phyloP scores from a whole-genome alignment of 2,888 invertebrate genomes.

The Arenicola marina region DNA sequence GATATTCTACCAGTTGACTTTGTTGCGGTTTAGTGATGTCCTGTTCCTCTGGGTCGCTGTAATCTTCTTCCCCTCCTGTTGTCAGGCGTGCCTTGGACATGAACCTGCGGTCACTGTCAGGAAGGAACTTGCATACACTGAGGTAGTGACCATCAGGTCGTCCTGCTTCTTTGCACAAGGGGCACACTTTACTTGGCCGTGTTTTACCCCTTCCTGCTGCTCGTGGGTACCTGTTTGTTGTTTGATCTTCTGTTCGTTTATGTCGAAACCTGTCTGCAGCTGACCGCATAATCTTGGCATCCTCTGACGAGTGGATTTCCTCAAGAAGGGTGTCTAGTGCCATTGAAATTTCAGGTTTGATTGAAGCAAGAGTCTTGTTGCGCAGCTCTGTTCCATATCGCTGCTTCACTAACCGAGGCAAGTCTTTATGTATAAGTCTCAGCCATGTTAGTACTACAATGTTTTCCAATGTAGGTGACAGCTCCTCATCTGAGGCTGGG shows the following conservation, averaged over 20 bases:
- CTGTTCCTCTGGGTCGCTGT: too few species aligned
- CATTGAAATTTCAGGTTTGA: constrained; percentile 34
- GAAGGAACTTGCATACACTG: constrained; percentile 29
- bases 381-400: constrained; percentile 33
- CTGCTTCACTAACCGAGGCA: constrained; percentile 33
- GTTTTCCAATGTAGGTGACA: constrained; percentile 34
- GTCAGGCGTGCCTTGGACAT: constrained; percentile 23
- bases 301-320: constrained; percentile 22
- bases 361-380: constrained; percentile 30
- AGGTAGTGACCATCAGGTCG: constrained; percentile 26
- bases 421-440: constrained; percentile 17
- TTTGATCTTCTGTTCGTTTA: neutral
- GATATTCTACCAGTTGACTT: too few species aligned
- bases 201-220: neutral
- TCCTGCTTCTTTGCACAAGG: constrained; percentile 31
- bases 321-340: constrained; percentile 32
- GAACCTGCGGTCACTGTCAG: constrained; percentile 27
- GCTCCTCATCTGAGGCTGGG: constrained; percentile 16
- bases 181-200: constrained; percentile 13
- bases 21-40: too few species aligned
- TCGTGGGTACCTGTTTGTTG: too few species aligned
- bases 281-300: constrained; percentile 21
- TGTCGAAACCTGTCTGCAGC: neutral
- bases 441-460: constrained; percentile 31
- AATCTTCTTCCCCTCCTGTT: too few species aligned